Base-by-base conservation (phyloP, 2,113 vertebrate genomes). In the Dasyprocta punctata region DNA sequence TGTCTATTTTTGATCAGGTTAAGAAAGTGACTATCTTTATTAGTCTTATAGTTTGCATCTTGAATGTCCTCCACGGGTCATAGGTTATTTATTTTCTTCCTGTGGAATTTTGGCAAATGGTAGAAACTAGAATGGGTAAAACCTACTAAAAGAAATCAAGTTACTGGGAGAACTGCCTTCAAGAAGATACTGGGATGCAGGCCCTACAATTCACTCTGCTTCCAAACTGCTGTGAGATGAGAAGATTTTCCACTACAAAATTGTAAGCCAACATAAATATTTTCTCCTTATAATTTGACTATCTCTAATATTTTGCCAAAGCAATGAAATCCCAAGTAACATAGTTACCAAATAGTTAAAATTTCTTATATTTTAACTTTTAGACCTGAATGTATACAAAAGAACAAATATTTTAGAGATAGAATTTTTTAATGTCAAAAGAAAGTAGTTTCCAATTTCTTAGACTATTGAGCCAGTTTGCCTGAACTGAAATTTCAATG, bases 101-200 rank as follows among this genome's bases (percentile, higher is more conserved):
- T 44, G 5, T 33, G 9, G 6, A 30, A 60, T 75, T 33, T 75
- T 60, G 11, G 16, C 26, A 33, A 4, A 19, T n/a, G 19, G 52
- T 20, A 5, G n/a, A 33, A 73, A 10, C 7, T 28, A 14, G 30
- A 52, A 11, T 20, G 63, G 16, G 38, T 33, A 9, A 4, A 41
- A 17, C 13, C 26, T 85, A 30, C 3, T 63, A 44, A 47, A 44
- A 84, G 73, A 47, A 47, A 24, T 47, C 41, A 77, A 10, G 24
- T 49, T 1, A 52, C 4, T 19, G 11, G 4, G 33, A 1, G 0
- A 5, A 16, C 41, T 20, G 5, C 41, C 83, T 49, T 7, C 4
- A 49, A 13, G 19, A 33, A 86, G 28, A 65, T 49, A 49, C 14
- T 65, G 16, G 16, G 41, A 10, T 0, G 5, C 19, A 67, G 5